phyloP scores from a whole-genome alignment of 2,888 invertebrate genomes.

The Rambutsinella grinnellia region DNA sequence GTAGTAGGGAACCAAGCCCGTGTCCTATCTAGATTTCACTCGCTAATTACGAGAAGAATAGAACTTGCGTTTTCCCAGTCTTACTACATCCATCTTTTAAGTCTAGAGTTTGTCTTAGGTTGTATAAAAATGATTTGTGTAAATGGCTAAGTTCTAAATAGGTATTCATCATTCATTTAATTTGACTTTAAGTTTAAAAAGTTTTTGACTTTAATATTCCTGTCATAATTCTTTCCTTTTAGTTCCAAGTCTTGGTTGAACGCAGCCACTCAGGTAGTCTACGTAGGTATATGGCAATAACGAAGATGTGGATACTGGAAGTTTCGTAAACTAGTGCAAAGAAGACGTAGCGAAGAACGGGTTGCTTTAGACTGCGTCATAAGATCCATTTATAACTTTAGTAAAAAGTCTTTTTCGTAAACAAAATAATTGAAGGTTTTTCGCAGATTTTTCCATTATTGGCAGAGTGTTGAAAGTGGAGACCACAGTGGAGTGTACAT shows the following conservation, averaged over 20 bases:
- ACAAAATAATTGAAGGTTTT: constrained; percentile 12
- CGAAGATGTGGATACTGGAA: too few relatives aligned
- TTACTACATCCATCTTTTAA: too few relatives aligned
- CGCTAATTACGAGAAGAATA: neutral
- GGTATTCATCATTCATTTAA: neutral
- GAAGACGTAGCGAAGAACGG: neutral
- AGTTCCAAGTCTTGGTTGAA: too few relatives aligned
- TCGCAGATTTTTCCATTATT: neutral
- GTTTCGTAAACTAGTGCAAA: too few relatives aligned
- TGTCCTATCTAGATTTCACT: neutral
- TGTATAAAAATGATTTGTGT: too few relatives aligned
- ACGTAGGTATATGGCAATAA: too few relatives aligned
- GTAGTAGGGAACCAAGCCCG: constrained; percentile 4
- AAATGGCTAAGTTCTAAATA: too few relatives aligned
- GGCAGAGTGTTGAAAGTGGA: neutral
- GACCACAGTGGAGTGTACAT: too few relatives aligned
- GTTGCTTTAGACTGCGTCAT: neutral
- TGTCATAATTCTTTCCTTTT: neutral
- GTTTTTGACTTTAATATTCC: neutral
- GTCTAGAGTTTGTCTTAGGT: too few relatives aligned
- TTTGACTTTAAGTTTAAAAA: neutral
- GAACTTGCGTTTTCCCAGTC: too few relatives aligned
- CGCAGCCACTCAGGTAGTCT: too few relatives aligned
- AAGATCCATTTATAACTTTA: neutral
- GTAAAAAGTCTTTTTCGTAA: neutral